Percentiles rank a stretch among this genome's conserved stretches.
Conservation (phyloP, 2,113 vertebrate species). For the Hepsetus odoe region DNA sequence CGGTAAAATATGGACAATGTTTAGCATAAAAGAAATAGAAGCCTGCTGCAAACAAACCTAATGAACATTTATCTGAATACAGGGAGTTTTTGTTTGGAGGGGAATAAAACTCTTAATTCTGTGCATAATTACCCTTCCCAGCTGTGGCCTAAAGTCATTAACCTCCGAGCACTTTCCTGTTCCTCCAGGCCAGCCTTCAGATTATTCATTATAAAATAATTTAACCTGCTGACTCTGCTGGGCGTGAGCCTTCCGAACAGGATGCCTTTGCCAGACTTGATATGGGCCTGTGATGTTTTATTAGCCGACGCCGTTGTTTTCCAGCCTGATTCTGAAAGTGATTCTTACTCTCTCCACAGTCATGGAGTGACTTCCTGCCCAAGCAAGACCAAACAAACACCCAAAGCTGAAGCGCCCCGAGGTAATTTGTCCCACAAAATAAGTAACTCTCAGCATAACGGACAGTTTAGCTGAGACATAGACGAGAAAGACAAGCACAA, state of each 20-base stretch:
- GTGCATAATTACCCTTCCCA: not conserved
- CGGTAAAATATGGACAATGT: too few species aligned
- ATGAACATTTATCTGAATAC: not conserved
- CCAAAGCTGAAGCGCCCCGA: slow-evolving; percentile 69
- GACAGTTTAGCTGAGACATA: too few species aligned
- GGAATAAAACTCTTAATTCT: not conserved
- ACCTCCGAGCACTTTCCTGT: not conserved
- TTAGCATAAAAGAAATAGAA: too few species aligned
- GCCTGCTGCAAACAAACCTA: not conserved
- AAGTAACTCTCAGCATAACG: not conserved
- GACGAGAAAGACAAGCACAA: too few species aligned
- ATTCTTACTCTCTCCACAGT: slow-evolving; percentile 68
- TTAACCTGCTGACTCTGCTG: slow-evolving; percentile 15
- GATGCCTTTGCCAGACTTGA: slow-evolving; percentile 5
- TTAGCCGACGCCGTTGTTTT: not conserved
- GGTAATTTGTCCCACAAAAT: slow-evolving; percentile 45
- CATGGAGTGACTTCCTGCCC: slow-evolving; percentile 70
- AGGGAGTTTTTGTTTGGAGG: not conserved
- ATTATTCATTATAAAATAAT: slow-evolving; percentile 23
- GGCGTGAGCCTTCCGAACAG: slow-evolving; percentile 9
- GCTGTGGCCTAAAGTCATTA: slow-evolving; percentile 22
- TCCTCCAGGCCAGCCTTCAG: not conserved
- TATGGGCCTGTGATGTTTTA: slow-evolving; percentile 8
- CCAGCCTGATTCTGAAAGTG: slow-evolving; percentile 46
- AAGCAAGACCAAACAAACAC: slow-evolving; percentile 68